Evolutionary conservation across 2,113 vertebrate species (phyloP), one percentile per base, ranked within the genome.

Genomic region (Scolopax mira): DNA sequence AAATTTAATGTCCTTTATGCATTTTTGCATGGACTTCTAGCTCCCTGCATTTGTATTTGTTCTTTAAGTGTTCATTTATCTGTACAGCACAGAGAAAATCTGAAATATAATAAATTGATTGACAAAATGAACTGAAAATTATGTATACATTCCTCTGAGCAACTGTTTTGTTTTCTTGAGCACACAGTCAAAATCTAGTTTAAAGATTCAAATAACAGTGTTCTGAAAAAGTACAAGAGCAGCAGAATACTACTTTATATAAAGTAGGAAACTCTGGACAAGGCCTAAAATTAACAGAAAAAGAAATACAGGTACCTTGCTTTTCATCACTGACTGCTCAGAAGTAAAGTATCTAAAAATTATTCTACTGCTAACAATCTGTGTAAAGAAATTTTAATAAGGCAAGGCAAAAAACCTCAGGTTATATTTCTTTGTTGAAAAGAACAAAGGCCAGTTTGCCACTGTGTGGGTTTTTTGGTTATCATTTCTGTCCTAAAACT

Each of bases 71-170:
- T 46, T 88, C 18, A n/a, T 92, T 88, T 92, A 79, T 62, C 54
- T 96, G 10, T 66, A 16, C 24, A 78, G 22, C 58, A 33, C 79
- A 90, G 60, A 85, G 28, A 96, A 97, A 91, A 93, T 71, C n/a
- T 85, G 33, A 92, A 94, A 86, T 86, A 73, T 51, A 84, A 82
- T 55, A 78, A 95, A 86, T 9, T 84, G 65, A 91, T 91, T 73
- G 69, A 74, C 48, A 82, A 95, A 81, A 90, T 78, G 9, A 77
- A 85, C 71, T 67, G 27, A 94, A 93, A 69, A 51, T 61, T 84
- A 65, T 37, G n/a, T 54, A 69, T 62, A 79, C 13, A 30, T 51
- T 95, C n/a, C 65, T 7, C 6, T 19, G 23, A 79, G 28, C 49
- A 91, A 72, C 17, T 82, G 15, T 27, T 60, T 78, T 82, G 31